A percentile compares a stretch with the other conserved stretches of the same genome.
Evolutionary conservation across 2,888 invertebrate genomes (phyloP).

Genomic region (Reticulitermes lucifugus): DNA sequence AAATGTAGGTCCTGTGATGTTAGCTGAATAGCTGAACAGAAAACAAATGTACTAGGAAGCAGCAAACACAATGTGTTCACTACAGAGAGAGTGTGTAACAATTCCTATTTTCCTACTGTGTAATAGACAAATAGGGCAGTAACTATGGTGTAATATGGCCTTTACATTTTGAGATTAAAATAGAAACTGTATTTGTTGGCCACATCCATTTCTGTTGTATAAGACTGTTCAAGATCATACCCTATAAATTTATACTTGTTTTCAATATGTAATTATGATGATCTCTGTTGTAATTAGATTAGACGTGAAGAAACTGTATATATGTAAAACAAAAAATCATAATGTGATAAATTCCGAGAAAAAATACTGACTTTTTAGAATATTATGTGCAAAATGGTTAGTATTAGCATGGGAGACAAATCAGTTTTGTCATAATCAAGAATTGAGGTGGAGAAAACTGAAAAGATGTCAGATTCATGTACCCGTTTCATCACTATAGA

Average conservation of each 20-base stretch:
- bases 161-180: slow-evolving; percentile 9
- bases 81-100: background rate
- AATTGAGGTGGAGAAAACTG: no score
- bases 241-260: slow-evolving; percentile 5
- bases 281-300: background rate
- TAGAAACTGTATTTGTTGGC: background rate
- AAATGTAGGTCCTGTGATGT: background rate
- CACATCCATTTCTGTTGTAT: background rate
- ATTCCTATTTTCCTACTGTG: slow-evolving; percentile 7
- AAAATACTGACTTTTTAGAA: background rate
- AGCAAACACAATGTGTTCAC: background rate
- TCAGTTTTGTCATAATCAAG: background rate
- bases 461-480: background rate
- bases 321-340: background rate
- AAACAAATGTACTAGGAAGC: background rate
- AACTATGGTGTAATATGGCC: background rate
- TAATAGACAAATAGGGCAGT: background rate
- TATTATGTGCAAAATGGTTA: background rate
- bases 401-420: background rate
- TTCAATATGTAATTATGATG: background rate
- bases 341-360: background rate
- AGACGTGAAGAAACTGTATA: background rate
- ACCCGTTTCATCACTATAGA: background rate
- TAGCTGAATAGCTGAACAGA: background rate
- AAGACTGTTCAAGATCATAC: background rate